Conservation (phyloP, 2,888 invertebrate species). For the Thyatira batis region DNA sequence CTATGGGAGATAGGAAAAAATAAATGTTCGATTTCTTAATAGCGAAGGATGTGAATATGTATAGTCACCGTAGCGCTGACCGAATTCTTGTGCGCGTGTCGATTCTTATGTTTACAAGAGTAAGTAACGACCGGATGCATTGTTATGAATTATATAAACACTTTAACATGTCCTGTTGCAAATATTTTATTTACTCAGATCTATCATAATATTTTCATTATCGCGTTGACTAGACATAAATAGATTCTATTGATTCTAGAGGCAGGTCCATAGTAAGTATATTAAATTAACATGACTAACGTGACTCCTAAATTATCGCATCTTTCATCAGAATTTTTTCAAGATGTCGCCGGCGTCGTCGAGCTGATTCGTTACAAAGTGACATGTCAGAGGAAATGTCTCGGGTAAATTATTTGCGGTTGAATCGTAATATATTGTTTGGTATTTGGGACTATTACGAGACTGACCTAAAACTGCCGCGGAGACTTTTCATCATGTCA, state of each 20-base stretch:
- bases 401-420: conserved; percentile 39
- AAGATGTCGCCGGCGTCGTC: conserved; percentile 17
- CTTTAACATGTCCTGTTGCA: too few species aligned
- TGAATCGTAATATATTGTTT: conserved; percentile 42
- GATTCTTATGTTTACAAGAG: conserved; percentile 34
- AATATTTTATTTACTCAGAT: too few species aligned
- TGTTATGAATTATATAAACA: too few species aligned
- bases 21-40: conserved; percentile 11
- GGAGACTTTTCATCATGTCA: conserved; percentile 58
- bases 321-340: conserved; percentile 39
- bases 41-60: conserved; percentile 9
- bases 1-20: not conserved
- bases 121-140: conserved; percentile 40
- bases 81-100: conserved; percentile 34
- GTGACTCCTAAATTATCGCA: conserved; percentile 33
- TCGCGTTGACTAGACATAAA: too few species aligned
- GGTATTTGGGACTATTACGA: conserved; percentile 62
- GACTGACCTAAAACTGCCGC: conserved; percentile 75
- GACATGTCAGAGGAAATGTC: conserved; percentile 42
- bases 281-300: conserved; percentile 9
- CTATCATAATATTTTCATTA: too few species aligned
- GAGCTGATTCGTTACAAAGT: conserved; percentile 34
- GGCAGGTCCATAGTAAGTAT: not conserved
- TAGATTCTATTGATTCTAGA: not conserved
- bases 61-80: conserved; percentile 34